Evolutionary conservation across 2,888 invertebrate genomes (phyloP), one percentile per base, ranked within the genome.

Genomic region (Chymomyza caudatula): DNA sequence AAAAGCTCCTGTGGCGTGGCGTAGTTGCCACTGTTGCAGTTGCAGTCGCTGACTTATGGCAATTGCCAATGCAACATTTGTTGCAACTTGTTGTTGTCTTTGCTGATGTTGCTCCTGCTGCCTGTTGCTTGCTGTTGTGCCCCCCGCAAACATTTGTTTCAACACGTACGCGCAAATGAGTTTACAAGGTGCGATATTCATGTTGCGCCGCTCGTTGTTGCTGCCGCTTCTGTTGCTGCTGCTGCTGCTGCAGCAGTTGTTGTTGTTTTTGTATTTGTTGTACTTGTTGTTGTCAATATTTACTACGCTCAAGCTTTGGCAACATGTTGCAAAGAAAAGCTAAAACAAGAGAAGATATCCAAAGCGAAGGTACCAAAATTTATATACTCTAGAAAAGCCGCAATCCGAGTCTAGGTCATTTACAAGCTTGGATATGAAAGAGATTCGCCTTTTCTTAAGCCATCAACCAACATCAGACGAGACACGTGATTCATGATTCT

Each of bases 91-190:
- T 57, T 54, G 63, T 66, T 62, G 65, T 58, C 20, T 22, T 23
- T 60, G 59, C 55, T 71, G 69, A 37, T 58, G 57, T 23, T 60
- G 59, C 55, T 71, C 67, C 44, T 58, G 57, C 37, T 53, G 43
- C 42, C 37, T 62, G 55, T 20, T 20, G 29, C 58, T 37, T 63
- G 61, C 49, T 61, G 66, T 43, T 72, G 67, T 72, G 75, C 85
- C 77, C 85, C 87, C 87, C 87, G 88, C 87, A 82, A 89, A 88
- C 88, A 89, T 89, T 89, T 89, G 89, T 89, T 88, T 87, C 87
- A 87, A 89, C 89, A 89, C 88, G 87, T 86, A 86, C 81, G 88
- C 87, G 86, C 88, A 89, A 89, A 89, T 89, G 89, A 89, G 89
- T 89, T 86, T 89, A 89, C 89, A 89, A 87, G 88, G 85, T 80